Evolutionary conservation across 2,888 invertebrate species (phyloP), one percentile per base, ranked within the genome.

Genomic region (Trilocha varians): DNA sequence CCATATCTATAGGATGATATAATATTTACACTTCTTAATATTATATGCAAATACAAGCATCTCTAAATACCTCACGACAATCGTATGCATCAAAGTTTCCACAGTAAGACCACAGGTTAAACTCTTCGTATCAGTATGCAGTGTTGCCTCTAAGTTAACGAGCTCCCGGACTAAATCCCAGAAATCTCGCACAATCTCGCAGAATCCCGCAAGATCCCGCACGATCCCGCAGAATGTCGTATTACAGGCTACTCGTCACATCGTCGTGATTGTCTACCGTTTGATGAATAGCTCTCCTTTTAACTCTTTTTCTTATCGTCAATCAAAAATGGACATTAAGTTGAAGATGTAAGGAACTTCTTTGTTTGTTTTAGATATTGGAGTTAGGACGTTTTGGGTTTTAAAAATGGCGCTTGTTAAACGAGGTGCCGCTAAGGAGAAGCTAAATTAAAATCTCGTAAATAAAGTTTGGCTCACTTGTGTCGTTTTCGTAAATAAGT

Each of bases 261-360:
- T 59, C 52, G 53, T 65, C 70, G 67, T 70, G 72, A 75, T 73
- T 76, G 73, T 72, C 71, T 72, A 63, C 67, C 61, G 64, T 75
- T 74, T 76, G 75, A 76, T 74, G 73, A 74, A 74, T 76, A 66
- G 59, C 70, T 69, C 60, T 63, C 63, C 68, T 65, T 64, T 70
- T 60, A 63, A 64, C 56, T 58, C 62, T 56, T 54, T 25, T 25
- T n/a, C n/a, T n/a, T n/a, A n/a, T n/a, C n/a, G n/a, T n/a, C n/a
- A n/a, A n/a, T n/a, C n/a, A n/a, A n/a, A n/a, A n/a, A n/a, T n/a
- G n/a, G n/a, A n/a, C n/a, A n/a, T n/a, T n/a, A n/a, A n/a, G n/a
- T n/a, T n/a, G n/a, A n/a, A n/a, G n/a, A n/a, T n/a, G n/a, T n/a
- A n/a, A n/a, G n/a, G n/a, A n/a, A n/a, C n/a, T n/a, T n/a, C n/a